Base-by-base conservation (phyloP, 2,888 invertebrate genomes). In the Drosophila affinis region DNA sequence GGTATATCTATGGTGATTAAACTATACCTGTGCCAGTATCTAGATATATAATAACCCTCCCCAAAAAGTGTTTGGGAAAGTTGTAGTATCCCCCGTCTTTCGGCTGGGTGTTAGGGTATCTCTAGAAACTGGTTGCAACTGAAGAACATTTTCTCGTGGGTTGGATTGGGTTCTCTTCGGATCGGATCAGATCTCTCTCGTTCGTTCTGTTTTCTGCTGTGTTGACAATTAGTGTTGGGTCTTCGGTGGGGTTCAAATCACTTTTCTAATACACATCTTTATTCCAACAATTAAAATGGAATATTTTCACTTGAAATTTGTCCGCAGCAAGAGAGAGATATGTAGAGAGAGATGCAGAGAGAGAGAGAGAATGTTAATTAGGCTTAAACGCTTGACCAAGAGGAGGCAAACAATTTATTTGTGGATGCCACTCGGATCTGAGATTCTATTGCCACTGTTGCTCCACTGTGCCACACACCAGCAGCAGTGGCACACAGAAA, bases 121-220 rank as follows among this genome's bases (percentile, higher is more conserved):
- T 9, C 29, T 29, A 9, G 58, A 82, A 82, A 86, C 83, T 83
- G 83, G 84, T 87, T 82, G 72, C 58, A 67, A 76, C 68, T 72
- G 73, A 53, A 48, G 29, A 53, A 47, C 69, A 32, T 49, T 49
- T 63, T 58, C 71, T 63, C 55, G 58, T 62, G 61, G 61, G 21
- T 21, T 21, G 18, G n/a, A n/a, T n/a, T 18, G 21, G 21, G 54
- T 57, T 52, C 53, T 55, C 14, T 17, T 27, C 32, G 44, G 44
- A 32, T 32, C 32, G 10, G 47, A 45, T 32, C 32, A 9, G 47
- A 45, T 34, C 52, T 45, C 45, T 34, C 61, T 76, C 65, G 39
- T 7, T 6, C 14, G 39, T n/a, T 68, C 64, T 72, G 59, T 65
- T 44, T 24, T 14, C 55, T 55, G 24, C n/a, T 62, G 65, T 62